Evolutionary conservation across 2,797 vertebrate genomes (phyloP).

Genomic region (Bradypodion ventrale): DNA sequence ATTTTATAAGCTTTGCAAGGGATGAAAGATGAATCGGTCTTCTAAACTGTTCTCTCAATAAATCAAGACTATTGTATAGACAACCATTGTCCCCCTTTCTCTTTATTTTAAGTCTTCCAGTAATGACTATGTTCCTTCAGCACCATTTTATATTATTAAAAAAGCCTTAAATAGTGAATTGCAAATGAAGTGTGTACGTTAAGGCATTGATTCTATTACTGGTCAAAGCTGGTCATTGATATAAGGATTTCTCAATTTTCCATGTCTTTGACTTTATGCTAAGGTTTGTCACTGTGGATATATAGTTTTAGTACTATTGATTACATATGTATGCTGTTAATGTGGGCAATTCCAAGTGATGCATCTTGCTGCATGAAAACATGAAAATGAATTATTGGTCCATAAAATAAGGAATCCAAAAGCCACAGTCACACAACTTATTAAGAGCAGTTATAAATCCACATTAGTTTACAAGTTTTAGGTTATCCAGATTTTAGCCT

Average conservation of each 20-base stretch:
- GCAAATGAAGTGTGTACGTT: neutral
- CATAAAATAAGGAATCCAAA: too few relatives aligned
- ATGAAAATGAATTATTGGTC: neutral
- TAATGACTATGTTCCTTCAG: neutral
- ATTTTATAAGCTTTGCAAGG: conserved; percentile 1
- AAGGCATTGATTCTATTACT: neutral
- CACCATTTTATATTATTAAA: neutral
- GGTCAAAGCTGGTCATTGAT: neutral
- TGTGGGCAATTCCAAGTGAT: neutral
- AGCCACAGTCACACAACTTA: too few relatives aligned
- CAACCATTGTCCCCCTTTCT: neutral
- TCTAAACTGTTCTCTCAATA: neutral
- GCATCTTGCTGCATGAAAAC: neutral
- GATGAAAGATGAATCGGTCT: neutral
- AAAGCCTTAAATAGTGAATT: neutral
- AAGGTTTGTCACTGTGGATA: neutral
- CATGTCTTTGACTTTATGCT: neutral
- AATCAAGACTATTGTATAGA: neutral
- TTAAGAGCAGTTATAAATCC: too few relatives aligned
- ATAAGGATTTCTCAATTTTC: neutral
- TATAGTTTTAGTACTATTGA: neutral
- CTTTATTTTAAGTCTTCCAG: neutral
- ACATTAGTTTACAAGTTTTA: too few relatives aligned
- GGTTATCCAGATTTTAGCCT: too few relatives aligned
- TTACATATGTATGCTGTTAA: neutral